Evolutionary conservation across 2,113 vertebrate species (phyloP), one percentile per base, ranked within the genome.

Genomic region (Paramormyrops kingsleyae): DNA sequence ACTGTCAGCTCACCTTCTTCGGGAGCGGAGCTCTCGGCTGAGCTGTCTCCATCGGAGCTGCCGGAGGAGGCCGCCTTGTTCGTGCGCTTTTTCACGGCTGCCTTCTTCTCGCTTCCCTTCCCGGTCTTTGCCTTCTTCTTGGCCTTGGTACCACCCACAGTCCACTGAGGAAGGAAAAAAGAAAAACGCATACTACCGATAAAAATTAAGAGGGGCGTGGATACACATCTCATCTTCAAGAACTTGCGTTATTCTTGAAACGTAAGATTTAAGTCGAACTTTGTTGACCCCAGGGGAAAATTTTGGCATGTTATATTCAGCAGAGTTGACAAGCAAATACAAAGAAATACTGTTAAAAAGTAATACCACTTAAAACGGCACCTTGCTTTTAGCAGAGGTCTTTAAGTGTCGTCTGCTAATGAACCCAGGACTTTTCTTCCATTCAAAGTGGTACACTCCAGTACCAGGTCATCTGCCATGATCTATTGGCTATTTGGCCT

Each of bases 11-110:
- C 94, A 99, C 99, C 99, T 95, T 99, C 99, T 92, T 99, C 98
- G 10, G 98, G 99, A 4, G 98, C 99, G 0, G 98, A 99, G 94
- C 98, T 99, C 94, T 99, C 99, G 0, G 96, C 98, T 0, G 99
- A 99, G 91, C 98, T 99, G 93, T 97, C 97, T 93, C 98, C 99
- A 95, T 97, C 97, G 0, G 99, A 99, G 94, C 98, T 99, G 92
- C 97, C 98, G 0, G 99, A 99, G 8, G 98, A 98, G n/a, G 98
- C 98, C 9, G 97, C 94, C 95, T 98, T 98, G 92, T 96, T 96
- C 24, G 94, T 94, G 87, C 96, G 97, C 92, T 98, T 99, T 94
- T 97, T 99, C 90, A 96, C 96, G 7, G 97, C 89, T 90, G 95
- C 97, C 93, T 99, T 99, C 94, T 98, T 99, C 89, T 99, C 98